Evolutionary conservation across 2,113 vertebrate genomes (phyloP).

Genomic region (Aplodontia rufa): DNA sequence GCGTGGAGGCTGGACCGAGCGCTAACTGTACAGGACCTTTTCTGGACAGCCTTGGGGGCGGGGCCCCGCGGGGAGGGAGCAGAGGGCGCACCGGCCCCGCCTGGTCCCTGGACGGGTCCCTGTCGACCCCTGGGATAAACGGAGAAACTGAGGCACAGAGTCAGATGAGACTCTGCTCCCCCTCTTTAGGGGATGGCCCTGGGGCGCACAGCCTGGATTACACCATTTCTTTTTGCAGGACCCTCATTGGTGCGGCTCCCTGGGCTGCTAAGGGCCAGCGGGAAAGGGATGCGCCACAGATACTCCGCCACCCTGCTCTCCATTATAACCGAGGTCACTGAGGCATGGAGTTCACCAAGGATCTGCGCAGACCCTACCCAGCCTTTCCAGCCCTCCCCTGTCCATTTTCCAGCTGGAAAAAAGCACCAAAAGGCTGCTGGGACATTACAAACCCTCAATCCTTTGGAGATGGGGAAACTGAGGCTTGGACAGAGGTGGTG

Average conservation of each 20-base stretch:
- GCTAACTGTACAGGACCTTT: constrained; percentile 1
- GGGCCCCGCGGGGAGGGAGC: not conserved
- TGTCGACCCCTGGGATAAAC: not conserved
- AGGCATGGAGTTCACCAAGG: not conserved
- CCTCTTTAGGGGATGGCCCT: not conserved
- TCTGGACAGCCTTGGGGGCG: constrained; percentile 55
- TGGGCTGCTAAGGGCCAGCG: not conserved
- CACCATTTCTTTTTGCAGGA: not conserved
- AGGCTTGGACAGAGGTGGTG: not conserved
- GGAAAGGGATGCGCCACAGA: not conserved
- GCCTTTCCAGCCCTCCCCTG: not conserved
- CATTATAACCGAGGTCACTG: too few relatives aligned
- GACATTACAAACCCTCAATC: not conserved
- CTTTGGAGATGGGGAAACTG: not conserved
- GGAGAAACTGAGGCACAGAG: constrained; percentile 40
- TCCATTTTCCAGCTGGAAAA: not conserved
- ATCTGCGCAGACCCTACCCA: too few relatives aligned
- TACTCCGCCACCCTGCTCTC: not conserved
- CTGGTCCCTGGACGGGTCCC: not conserved
- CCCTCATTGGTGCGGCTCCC: too few relatives aligned
- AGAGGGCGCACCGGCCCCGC: not conserved
- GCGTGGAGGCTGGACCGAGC: constrained; percentile 75
- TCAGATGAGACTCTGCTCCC: too few relatives aligned
- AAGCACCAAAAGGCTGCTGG: not conserved
- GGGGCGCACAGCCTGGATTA: not conserved